Base-by-base conservation (phyloP, 1,140 invertebrate genomes). In the Armadillidium nasatum region DNA sequence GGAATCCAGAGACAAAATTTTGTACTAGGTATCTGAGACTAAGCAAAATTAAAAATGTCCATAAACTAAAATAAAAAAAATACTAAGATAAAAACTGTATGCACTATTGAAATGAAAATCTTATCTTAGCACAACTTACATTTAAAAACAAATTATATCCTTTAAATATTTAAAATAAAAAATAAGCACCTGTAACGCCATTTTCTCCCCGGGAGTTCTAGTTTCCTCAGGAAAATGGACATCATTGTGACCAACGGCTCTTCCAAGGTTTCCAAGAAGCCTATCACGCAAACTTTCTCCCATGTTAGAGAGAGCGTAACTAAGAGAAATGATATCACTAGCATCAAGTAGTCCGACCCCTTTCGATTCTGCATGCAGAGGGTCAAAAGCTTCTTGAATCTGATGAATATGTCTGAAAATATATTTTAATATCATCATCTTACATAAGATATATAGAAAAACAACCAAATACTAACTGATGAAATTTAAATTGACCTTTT, bases 341-440 rank as follows among this genome's bases (percentile, higher is more conserved):
- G 73, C 73, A 69, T 73, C 66, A 11, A 78, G 67, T 0, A 74
- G 74, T 4, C 74, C 66, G 21, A 73, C 69, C 15, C 74, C 73
- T 15, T 71, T 54, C 21, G 73, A 72, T 44, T 76, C 70, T 43
- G 75, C 71, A 44, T 72, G 74, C 23, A 79, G 74, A 0, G 84
- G 84, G 74, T 85, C 84, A 81, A 85, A 85, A 13, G 84, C 84
- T 44, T 83, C 83, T 74, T 82, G 83, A 21, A 85, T 80, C 70
- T 83, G 83, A 70, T 84, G 81, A 6, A 85, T 80, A 77, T 80
- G 80, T 79, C 84, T 86, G 75, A 33, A 72, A 79, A 4, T 33
- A 33, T 33, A 33, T 33, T 33, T 33, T 33, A 1, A 33, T 33
- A 33, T 33, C 2, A 33, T 33, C 33, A 33, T 33, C 6, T 33